Evolutionary conservation across 2,888 invertebrate genomes (phyloP).

Genomic region (Quadriops clusia): DNA sequence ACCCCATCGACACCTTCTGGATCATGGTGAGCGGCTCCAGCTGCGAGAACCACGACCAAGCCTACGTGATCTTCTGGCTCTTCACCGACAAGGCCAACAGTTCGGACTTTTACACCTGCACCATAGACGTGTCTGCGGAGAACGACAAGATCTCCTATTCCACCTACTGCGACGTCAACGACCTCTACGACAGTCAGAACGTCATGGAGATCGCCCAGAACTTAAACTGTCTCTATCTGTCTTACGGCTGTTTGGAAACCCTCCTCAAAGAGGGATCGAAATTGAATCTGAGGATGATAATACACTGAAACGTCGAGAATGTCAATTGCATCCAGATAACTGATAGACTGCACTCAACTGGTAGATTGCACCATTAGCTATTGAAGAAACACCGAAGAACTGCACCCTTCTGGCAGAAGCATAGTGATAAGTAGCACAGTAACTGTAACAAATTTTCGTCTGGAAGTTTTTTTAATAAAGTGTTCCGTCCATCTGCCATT

Average conservation of each 20-base stretch:
- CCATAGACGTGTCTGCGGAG: conserved; percentile 29
- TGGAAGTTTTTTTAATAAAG: no score
- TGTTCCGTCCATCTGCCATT: no score
- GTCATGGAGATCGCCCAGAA: conserved; percentile 22
- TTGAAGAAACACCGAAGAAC: no score
- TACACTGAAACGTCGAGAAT: conserved; percentile 21
- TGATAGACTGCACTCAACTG: neutral
- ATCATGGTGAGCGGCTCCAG: conserved; percentile 30
- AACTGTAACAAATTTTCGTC: no score
- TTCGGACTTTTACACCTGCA: conserved; percentile 24
- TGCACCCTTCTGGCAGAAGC: no score
- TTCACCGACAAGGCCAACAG: conserved; percentile 29
- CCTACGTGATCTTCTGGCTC: conserved; percentile 29
- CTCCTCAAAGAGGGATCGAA: conserved; percentile 26
- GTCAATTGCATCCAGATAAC: neutral
- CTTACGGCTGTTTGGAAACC: conserved; percentile 24
- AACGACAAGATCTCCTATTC: conserved; percentile 25
- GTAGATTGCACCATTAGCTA: conserved; percentile 4
- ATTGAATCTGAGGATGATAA: conserved; percentile 27
- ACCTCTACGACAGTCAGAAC: conserved; percentile 21
- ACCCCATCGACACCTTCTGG: conserved; percentile 31
- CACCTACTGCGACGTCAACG: conserved; percentile 26
- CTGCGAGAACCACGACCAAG: conserved; percentile 18
- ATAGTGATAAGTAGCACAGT: no score
- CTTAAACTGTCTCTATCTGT: conserved; percentile 27